These are phyloP conservation scores for Araneus ventricosus DNA, from an alignment of 1,140 invertebrate genomes.

Conservation along the genomic window DNA sequence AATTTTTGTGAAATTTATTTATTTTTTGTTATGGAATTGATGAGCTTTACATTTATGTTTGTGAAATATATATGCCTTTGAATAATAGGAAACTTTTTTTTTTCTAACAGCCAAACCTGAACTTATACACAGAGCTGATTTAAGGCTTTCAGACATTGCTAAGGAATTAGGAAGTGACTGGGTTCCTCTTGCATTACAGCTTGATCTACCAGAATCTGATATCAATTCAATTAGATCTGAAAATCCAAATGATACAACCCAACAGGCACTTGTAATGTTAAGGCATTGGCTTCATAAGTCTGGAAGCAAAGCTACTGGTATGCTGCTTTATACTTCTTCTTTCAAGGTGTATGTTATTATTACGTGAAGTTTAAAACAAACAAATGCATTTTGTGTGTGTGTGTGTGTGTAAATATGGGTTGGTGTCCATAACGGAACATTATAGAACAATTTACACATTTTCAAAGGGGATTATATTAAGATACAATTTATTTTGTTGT, in stretches of 20 bases:
- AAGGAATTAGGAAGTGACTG: conserved; percentile 96
- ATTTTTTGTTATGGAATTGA: too few species aligned
- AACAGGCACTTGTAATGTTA: conserved; percentile 96
- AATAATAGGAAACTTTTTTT: neutral
- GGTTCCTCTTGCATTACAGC: conserved; percentile 88
- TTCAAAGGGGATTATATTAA: too few species aligned
- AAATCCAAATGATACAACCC: conserved; percentile 89
- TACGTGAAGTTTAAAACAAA: neutral
- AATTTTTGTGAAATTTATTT: too few species aligned
- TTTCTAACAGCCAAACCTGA: conserved; percentile 82
- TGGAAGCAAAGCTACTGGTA: conserved; percentile 70
- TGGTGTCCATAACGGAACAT: too few species aligned
- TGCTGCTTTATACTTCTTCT: neutral
- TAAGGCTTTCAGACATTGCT: conserved; percentile 94
- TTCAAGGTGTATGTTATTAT: neutral
- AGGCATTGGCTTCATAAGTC: conserved; percentile 87
- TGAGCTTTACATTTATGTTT: too few species aligned
- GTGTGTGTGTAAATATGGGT: neutral
- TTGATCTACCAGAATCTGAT: conserved; percentile 91
- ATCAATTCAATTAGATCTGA: conserved; percentile 93
- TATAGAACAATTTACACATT: too few species aligned
- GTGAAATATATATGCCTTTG: too few species aligned
- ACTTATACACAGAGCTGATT: conserved; percentile 87
- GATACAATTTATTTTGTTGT: too few species aligned
- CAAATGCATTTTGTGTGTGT: too few species aligned